Base-by-base conservation (phyloP, 1,140 invertebrate genomes). In the Parasteatoda tepidariorum region DNA sequence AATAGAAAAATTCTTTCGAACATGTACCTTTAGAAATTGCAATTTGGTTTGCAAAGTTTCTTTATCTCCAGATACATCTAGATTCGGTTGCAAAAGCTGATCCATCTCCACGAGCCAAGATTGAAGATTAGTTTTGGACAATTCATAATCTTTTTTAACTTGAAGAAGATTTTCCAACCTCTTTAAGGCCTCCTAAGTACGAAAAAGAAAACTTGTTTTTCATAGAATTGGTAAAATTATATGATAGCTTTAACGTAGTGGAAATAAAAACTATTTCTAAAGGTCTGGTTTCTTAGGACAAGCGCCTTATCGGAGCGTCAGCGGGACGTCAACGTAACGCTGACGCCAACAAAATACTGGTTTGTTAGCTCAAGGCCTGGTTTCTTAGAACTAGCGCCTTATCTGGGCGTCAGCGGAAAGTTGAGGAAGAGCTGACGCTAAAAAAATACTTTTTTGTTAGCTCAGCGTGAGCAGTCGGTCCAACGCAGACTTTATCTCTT, bases 21-120 rank as follows among this genome's bases (percentile, higher is more conserved):
- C n/a, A n/a, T n/a, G n/a, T 85, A 89, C 89, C 85, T 89, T 87
- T 7, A 90, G 83, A 34, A 84, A 87, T 26, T 87, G 84, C 24
- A 89, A 86, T 93, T 88, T 95, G 92, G 85, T 94, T 92, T 86
- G 93, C 92, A 85, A 92, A 91, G 85, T 94, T 89, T 90, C 87
- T 94, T 95, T n/a, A 96, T 88, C 87, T 94, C 93, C 83, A 93
- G 92, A 26, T 95, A 89, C 87, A 94, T 92, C 91, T 84, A 93
- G 92, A 86, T 94, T 93, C 1, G 90, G 90, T 85, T 93, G 92
- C 24, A 96, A 90, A 86, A 93, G 93, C 30, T 91, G 89, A 85
- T 95, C 93, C 0, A 95, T 92, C 86, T 93, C 92, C 38, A 91
- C 88, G 13, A 97, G 89, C 96, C 96, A 98, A 28, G 92, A 91